Evolutionary conservation across 2,113 vertebrate genomes (phyloP).

Genomic region (Cygnus buccinator): DNA sequence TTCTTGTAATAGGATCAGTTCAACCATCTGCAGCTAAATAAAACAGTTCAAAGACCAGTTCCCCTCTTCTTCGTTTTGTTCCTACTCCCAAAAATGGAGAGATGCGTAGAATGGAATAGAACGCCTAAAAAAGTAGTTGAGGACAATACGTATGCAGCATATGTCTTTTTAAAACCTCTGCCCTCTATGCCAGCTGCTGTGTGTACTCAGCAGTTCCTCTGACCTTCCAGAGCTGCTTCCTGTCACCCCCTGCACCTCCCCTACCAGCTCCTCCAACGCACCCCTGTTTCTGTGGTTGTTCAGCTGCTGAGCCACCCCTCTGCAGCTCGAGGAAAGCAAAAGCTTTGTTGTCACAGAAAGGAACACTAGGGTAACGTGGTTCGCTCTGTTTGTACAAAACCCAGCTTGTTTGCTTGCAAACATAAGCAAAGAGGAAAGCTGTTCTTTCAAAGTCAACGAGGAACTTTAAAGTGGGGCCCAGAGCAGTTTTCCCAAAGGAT

Average conservation of each 20-base stretch:
- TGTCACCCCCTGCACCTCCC: not conserved
- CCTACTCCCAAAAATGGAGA: not conserved
- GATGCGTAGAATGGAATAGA: too few species aligned
- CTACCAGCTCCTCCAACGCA: not conserved
- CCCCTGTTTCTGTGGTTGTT: not conserved
- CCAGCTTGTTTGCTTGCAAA: not conserved
- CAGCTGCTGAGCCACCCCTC: not conserved
- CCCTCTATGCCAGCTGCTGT: not conserved
- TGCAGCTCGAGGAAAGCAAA: not conserved
- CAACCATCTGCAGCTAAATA: not conserved
- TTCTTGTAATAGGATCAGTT: conserved; percentile 7
- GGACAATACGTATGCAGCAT: not conserved
- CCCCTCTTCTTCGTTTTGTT: not conserved
- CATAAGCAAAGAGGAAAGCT: not conserved
- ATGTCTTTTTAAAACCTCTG: not conserved
- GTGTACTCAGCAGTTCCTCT: not conserved
- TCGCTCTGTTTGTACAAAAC: not conserved
- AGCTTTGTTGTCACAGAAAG: not conserved
- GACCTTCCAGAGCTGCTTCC: not conserved
- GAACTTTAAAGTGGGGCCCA: not conserved
- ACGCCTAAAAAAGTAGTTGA: not conserved
- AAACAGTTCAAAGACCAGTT: not conserved
- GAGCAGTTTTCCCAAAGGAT: not conserved
- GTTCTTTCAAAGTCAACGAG: not conserved
- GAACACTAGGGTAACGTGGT: rapidly evolving